phyloP scores from a whole-genome alignment of 2,888 invertebrate genomes.

The Lasioglossum figueresi region DNA sequence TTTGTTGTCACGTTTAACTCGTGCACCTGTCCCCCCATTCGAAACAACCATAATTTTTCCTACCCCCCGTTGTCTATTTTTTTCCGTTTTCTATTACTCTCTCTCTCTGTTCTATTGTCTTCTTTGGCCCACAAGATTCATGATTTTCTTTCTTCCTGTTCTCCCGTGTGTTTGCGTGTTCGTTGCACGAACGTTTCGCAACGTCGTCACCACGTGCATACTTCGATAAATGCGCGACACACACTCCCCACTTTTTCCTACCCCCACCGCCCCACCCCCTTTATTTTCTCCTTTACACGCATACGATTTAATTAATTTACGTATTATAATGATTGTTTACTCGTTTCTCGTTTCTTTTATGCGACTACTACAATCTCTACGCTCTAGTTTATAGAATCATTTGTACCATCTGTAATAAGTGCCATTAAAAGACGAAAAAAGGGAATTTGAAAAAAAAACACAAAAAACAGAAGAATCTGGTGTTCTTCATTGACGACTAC shows the following conservation, averaged over 20 bases:
- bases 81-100: neutral
- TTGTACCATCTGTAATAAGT: constrained; percentile 83
- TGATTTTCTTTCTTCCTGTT: neutral
- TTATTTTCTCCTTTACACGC: neutral
- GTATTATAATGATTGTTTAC: constrained; percentile 36
- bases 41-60: neutral
- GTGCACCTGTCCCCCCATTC: neutral
- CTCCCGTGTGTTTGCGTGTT: constrained; percentile 21
- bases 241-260: neutral
- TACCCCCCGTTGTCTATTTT: neutral
- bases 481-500: constrained; percentile 71
- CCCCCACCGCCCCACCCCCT: neutral
- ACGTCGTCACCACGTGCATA: neutral
- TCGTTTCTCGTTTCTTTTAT: constrained; percentile 67
- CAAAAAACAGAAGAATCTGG: constrained; percentile 60
- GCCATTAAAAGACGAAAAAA: constrained; percentile 76
- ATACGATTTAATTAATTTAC: constrained; percentile 18
- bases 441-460: constrained; percentile 67
- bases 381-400: constrained; percentile 81
- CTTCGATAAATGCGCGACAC: constrained; percentile 20
- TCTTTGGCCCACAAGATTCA: neutral
- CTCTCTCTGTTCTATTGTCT: constrained; percentile 6
- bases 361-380: constrained; percentile 64
- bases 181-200: neutral
- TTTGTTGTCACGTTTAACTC: constrained; percentile 35